Conservation (phyloP, 2,113 vertebrate genomes). For the Lepus europaeus region DNA sequence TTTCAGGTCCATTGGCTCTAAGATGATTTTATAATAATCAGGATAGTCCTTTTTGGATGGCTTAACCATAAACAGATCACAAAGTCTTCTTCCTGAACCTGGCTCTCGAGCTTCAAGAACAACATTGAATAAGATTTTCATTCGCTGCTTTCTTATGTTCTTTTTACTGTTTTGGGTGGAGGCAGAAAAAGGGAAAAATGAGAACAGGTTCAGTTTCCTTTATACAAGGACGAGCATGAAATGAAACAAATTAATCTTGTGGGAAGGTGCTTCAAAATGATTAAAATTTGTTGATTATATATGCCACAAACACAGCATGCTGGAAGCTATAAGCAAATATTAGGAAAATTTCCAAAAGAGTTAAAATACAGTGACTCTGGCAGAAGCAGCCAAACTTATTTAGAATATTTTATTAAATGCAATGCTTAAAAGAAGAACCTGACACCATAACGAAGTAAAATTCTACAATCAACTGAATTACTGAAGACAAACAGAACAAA, state of each 20-base stretch:
- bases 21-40: conserved; percentile 99
- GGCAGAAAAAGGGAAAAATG: conserved; percentile 49
- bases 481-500: conserved; percentile 42
- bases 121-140: conserved; percentile 95
- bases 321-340: conserved; percentile 59
- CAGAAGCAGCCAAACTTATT: conserved; percentile 62
- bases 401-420: conserved; percentile 58
- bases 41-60: conserved; percentile 99
- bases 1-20: conserved; percentile 98
- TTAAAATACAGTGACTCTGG: conserved; percentile 61
- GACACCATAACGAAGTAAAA: conserved; percentile 63
- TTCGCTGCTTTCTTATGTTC: conserved; percentile 96
- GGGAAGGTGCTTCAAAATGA: conserved; percentile 55
- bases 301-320: conserved; percentile 68
- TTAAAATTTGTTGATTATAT: conserved; percentile 43
- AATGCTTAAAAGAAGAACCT: conserved; percentile 42
- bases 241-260: conserved; percentile 61
- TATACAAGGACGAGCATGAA: conserved; percentile 39
- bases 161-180: conserved; percentile 92
- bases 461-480: conserved; percentile 41
- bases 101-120: conserved; percentile 96
- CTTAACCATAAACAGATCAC: conserved; percentile 98
- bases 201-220: conserved; percentile 54
- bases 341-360: conserved; percentile 60
- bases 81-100: conserved; percentile 93